Conservation (phyloP, 92 coral and sea anemone genomes). For the Desmophyllum pertusum region DNA sequence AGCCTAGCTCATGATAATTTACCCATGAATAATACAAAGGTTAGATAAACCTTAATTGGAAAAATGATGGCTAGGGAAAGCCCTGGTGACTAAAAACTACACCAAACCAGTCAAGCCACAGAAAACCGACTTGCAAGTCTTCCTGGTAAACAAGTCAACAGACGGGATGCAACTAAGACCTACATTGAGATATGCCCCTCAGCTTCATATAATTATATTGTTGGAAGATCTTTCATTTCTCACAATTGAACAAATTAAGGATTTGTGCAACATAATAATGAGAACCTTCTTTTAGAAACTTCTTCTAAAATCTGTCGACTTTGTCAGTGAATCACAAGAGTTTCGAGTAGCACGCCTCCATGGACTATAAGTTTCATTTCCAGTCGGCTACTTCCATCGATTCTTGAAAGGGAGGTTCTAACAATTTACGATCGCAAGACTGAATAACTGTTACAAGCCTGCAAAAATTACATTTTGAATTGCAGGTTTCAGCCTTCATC, state of each 20-base stretch:
- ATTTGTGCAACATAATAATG: conserved; percentile 20
- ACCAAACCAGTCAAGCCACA: conserved; percentile 41
- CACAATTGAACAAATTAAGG: conserved; percentile 20
- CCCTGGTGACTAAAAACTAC: too few species aligned
- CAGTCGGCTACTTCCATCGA: conserved; percentile 55
- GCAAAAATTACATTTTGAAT: conserved; percentile 39
- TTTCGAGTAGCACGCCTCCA: conserved; percentile 50
- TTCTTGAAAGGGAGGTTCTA: conserved; percentile 59
- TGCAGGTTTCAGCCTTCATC: too few species aligned
- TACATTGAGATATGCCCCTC: conserved; percentile 33
- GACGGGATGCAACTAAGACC: conserved; percentile 45
- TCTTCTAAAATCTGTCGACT: conserved; percentile 46
- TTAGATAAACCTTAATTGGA: too few species aligned
- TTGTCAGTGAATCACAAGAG: conserved; percentile 54
- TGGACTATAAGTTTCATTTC: conserved; percentile 55
- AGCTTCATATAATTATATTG: conserved; percentile 30
- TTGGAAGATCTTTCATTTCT: conserved; percentile 36
- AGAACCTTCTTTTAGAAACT: conserved; percentile 20
- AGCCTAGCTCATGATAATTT: too few species aligned
- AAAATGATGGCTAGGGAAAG: too few species aligned
- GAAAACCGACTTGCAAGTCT: conserved; percentile 30
- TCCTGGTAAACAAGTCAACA: conserved; percentile 37
- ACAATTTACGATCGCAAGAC: conserved; percentile 37
- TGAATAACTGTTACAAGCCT: conserved; percentile 35
- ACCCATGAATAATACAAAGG: too few species aligned